phyloP scores from a whole-genome alignment of 2,888 invertebrate genomes.

The Scaptomyza parva region DNA sequence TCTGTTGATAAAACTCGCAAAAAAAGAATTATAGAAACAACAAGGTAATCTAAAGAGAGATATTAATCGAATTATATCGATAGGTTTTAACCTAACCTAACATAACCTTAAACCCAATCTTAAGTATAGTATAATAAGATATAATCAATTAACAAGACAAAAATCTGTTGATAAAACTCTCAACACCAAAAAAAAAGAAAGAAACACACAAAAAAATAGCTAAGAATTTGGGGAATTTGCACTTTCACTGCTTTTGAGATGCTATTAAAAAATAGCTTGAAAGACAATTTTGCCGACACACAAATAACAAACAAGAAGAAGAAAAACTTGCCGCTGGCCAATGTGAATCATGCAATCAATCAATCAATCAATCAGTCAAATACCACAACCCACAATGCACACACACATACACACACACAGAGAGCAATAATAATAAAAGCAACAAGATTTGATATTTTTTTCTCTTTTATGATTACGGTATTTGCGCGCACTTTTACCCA shows the following conservation, averaged over 20 bases:
- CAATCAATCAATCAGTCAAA: slow-evolving; percentile 23
- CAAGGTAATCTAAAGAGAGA: no score
- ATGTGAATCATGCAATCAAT: slow-evolving; percentile 50
- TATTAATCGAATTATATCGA: no score
- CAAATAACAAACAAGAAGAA: no score
- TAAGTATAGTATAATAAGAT: no score
- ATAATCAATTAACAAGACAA: no score
- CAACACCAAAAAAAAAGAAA: not conserved
- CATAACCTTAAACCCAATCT: no score
- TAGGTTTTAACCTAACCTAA: no score
- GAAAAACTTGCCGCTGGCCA: no score
- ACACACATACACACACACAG: slow-evolving; percentile 48
- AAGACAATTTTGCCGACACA: slow-evolving; percentile 34
- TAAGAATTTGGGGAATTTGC: slow-evolving; percentile 13
- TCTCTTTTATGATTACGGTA: slow-evolving; percentile 53
- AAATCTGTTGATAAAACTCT: not conserved
- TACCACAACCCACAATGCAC: slow-evolving; percentile 27
- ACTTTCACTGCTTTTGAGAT: slow-evolving; percentile 42
- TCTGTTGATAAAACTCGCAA: no score
- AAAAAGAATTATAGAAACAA: no score
- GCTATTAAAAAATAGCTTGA: slow-evolving; percentile 2
- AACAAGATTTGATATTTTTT: slow-evolving; percentile 5
- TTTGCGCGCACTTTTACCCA: slow-evolving; percentile 69
- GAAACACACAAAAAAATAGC: not conserved
- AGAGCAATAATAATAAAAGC: slow-evolving; percentile 42